Percentiles rank a stretch among this genome's conserved stretches.
Conservation (phyloP, 2,113 vertebrate genomes). For the rat (Rattus norvegicus) region GRCr8 NC_086029.1:92033501-92034000, state of each 20-base stretch:
- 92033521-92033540: background rate
- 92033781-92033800: too few species aligned
- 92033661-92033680: too few species aligned
- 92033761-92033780: too few species aligned
- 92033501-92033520: conserved; percentile 4
- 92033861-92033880: background rate
- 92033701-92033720: too few species aligned
- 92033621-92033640: background rate
- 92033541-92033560: background rate
- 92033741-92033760: too few species aligned
- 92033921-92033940: background rate
- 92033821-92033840: background rate
- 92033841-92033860: background rate
- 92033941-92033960: background rate
- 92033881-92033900: background rate
- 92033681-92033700: too few species aligned
- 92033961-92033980: background rate
- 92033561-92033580: background rate
- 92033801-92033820: too few species aligned
- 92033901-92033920: background rate
- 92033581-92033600: background rate
- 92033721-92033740: too few species aligned
- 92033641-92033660: background rate
- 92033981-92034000: background rate
- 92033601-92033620: conserved; percentile 41